A percentile compares a stretch with the other conserved stretches of the same genome.
phyloP scores from a whole-genome alignment of 1,140 invertebrate genomes.

The Drosophila burlai region DNA sequence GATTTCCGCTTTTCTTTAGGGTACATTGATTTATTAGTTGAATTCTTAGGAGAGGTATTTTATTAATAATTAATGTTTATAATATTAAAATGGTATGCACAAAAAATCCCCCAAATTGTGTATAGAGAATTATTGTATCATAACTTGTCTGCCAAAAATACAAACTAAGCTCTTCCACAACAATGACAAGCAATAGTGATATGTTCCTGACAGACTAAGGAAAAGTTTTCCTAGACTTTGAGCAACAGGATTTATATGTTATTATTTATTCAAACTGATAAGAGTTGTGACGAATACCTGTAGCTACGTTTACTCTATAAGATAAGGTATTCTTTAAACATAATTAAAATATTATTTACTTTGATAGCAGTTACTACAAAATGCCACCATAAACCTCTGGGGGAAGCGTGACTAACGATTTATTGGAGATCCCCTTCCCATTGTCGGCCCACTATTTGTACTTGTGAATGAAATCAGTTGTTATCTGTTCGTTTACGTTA shows the following conservation, averaged over 20 bases:
- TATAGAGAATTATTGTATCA: constrained; percentile 3
- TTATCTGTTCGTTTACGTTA: constrained; percentile 36
- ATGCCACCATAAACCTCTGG: background rate
- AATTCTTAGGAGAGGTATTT: background rate
- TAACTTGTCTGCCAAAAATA: background rate
- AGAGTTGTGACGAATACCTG: constrained; percentile 4
- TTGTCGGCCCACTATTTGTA: background rate
- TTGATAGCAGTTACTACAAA: background rate
- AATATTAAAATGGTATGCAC: background rate
- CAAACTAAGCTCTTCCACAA: constrained; percentile 2
- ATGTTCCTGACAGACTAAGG: background rate
- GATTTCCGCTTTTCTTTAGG: constrained; percentile 6
- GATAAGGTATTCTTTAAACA: background rate
- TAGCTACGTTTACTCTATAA: background rate
- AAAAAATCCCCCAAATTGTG: constrained; percentile 1
- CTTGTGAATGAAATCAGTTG: constrained; percentile 52
- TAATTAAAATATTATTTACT: constrained; percentile 3
- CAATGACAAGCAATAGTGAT: constrained; percentile 5
- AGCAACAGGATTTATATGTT: background rate
- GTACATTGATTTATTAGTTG: background rate
- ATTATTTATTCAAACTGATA: constrained; percentile 3
- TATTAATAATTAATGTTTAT: background rate
- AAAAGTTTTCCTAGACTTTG: background rate
- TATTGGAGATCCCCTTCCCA: constrained; percentile 1
- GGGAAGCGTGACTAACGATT: constrained; percentile 14